phyloP scores from a whole-genome alignment of 2,113 vertebrate species.

The Dromiciops gliroides region DNA sequence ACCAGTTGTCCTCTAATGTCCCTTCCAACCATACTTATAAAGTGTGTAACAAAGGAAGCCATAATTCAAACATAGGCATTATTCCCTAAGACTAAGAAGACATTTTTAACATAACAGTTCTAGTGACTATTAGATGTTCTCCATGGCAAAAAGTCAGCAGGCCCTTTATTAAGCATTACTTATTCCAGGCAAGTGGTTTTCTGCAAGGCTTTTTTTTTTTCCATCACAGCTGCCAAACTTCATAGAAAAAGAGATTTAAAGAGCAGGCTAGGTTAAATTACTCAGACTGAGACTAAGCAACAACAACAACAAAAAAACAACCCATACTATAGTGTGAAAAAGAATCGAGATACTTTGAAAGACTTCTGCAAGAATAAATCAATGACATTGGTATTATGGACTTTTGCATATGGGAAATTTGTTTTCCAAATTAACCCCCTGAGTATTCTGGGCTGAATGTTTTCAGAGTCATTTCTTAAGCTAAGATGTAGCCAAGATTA shows the following conservation, averaged over 20 bases:
- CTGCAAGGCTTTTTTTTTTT: not conserved
- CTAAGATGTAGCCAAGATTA: not conserved
- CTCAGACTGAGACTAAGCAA: not conserved
- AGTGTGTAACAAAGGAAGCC: not conserved
- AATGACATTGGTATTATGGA: not conserved
- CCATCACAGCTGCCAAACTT: not conserved
- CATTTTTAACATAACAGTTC: not conserved
- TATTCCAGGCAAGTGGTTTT: not conserved
- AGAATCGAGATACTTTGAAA: not conserved
- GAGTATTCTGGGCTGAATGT: not conserved
- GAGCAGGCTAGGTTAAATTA: not conserved
- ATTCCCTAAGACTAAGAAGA: not conserved
- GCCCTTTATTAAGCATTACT: not conserved
- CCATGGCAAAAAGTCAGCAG: not conserved
- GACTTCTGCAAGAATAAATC: conserved; percentile 18
- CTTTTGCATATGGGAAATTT: not conserved
- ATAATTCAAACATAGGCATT: not conserved
- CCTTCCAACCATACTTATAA: not conserved
- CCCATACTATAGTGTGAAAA: conserved; percentile 7
- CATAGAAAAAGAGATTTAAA: not conserved
- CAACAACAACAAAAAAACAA: not conserved
- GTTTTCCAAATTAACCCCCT: conserved; percentile 24
- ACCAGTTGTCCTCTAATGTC: not conserved
- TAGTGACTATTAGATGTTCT: not conserved
- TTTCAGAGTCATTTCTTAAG: conserved; percentile 17